Base-by-base conservation (phyloP, 2,797 vertebrate genomes). In the Darevskia nairensis region DNA sequence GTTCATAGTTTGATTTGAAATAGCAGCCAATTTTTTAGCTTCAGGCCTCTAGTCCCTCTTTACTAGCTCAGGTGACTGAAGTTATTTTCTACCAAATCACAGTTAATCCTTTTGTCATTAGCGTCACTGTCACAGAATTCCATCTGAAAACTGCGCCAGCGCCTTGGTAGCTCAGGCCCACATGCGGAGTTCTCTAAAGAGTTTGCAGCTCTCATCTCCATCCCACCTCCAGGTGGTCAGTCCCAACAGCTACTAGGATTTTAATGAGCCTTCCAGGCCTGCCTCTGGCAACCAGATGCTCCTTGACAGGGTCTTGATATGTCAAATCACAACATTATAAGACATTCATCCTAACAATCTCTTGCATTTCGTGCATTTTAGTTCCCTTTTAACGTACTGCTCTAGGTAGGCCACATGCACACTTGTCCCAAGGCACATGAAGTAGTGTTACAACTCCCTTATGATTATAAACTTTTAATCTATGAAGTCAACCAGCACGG, bases 211-310 rank as follows among this genome's bases (percentile, higher is more conserved):
- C 68, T 61, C 29, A 44, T 75, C 79, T 68, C 46, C 55, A 87
- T 80, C 29, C 39, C 79, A 64, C 55, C 29, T 82, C 86, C 86
- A 87, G 39, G 78, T 46, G 35, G 71, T 72, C 86, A 76, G 59
- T 87, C 80, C 46, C 86, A 75, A 81, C 50, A 82, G 71, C 39
- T 87, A 25, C 59, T 82, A 27, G 39, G 86, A 82, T 87, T 87
- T 82, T 82, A 82, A 87, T 76, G 79, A 87, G 71, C 35, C 78
- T 78, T 82, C 27, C 69, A 81, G 69, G 79, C 39, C 55, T 87
- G 86, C 86, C 79, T 74, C 39, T 59, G 74, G 79, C 69, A 82
- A 77, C 72, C 39, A 79, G 35, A 86, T 3, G 13, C 7, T 76
- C 11, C 25, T 55, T 82, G 17, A 61, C 29, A 74, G 39, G 46